Base-by-base conservation (phyloP, 2,797 vertebrate species). In the Threskiornis aethiopicus region DNA sequence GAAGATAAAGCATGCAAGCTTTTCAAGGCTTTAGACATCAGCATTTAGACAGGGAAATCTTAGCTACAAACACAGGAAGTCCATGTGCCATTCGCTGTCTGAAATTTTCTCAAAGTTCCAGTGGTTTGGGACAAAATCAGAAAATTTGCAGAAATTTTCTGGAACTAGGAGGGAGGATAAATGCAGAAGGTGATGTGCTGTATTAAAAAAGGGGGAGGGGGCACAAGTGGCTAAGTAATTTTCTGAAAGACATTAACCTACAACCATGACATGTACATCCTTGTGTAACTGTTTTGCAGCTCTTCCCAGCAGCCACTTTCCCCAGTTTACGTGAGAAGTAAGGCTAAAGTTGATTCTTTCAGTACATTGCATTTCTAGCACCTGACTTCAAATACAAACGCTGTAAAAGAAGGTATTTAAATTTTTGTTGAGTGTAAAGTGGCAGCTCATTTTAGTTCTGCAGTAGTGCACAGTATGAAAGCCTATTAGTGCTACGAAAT, bases 61-160 rank as follows among this genome's bases (percentile, higher is more conserved):
- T 52, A 49, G 11, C 70, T 80, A 33, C 95, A 92, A 61, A 6
- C 16, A 57, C 10, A 47, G 37, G 6, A 91, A 52, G 42, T 82
- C 33, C 5, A 3, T 6, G 8, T 41, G 46, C n/a, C 4, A 0
- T 72, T 93, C 0, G 0, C 22, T 72, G 7, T 37, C 55, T 89
- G 79, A 29, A 72, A 52, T 46, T 54, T 89, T 77, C 59, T 71
- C 7, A 26, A 44, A 72, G 7, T 91, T 92, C 4, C 4, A 70
- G 39, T 55, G 20, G 10, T 84, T 44, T 79, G 46, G 52, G 41
- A 84, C 33, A 78, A 82, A 88, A 55, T 67, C 15, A 37, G 19
- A 54, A 67, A 73, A 85, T 59, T 44, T 61, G 15, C 33, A 66
- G 47, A 66, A 31, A 15, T 52, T 59, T 71, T 64, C 49, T 64